Evolutionary conservation across 2,113 vertebrate species (phyloP).

Genomic region (Chionodraco myersi): DNA sequence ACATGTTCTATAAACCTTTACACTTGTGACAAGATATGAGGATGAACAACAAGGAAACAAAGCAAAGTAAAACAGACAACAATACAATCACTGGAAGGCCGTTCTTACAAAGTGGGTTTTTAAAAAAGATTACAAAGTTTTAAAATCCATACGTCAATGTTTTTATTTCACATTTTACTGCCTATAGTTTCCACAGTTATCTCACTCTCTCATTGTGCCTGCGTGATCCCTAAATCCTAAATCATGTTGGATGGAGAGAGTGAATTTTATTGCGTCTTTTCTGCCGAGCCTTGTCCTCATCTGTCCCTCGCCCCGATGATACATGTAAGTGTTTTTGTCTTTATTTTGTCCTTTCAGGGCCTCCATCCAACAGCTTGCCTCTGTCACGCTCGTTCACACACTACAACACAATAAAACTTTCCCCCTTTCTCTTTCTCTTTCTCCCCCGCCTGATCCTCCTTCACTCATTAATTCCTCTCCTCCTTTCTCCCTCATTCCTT

Average conservation of each 20-base stretch:
- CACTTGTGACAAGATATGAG: no score
- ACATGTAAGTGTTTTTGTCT: slow-evolving; percentile 50
- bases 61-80: no score
- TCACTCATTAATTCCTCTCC: slow-evolving; percentile 5
- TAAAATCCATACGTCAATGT: no score
- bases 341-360: slow-evolving; percentile 37
- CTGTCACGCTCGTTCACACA: slow-evolving; percentile 54
- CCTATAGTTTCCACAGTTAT: not conserved
- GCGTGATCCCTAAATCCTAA: not conserved
- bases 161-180: no score
- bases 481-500: slow-evolving; percentile 52
- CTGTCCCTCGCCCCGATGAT: slow-evolving; percentile 30
- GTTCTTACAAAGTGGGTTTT: no score
- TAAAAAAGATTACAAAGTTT: no score
- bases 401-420: slow-evolving; percentile 57
- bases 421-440: slow-evolving; percentile 35
- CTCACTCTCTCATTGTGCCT: not conserved
- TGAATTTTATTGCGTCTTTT: slow-evolving; percentile 16
- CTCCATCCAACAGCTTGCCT: slow-evolving; percentile 64
- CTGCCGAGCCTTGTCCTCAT: slow-evolving; percentile 40
- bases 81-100: no score
- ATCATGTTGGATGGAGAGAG: not conserved
- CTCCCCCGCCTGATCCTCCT: slow-evolving; percentile 33
- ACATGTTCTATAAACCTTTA: no score
- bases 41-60: no score